Conservation (phyloP, 2,113 vertebrate species). For the Oryzias melastigma region DNA sequence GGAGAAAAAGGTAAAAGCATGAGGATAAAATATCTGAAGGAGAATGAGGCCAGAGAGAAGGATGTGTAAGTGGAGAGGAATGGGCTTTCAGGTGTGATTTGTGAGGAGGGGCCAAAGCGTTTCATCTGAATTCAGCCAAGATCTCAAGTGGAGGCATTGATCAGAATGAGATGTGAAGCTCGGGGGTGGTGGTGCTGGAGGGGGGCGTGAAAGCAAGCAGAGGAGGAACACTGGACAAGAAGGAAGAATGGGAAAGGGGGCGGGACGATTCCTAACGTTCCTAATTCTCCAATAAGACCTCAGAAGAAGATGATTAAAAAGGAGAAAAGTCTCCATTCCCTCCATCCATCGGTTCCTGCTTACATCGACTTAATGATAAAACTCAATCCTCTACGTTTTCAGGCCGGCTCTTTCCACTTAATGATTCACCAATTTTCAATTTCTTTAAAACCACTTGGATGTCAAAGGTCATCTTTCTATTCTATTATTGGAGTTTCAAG, state of each 20-base stretch:
- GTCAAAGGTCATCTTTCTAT: conserved; percentile 41
- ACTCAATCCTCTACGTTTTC: conserved; percentile 42
- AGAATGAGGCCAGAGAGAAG: conserved; percentile 6
- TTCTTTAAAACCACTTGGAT: conserved; percentile 15
- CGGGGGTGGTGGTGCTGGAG: conserved; percentile 38
- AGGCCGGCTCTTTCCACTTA: conserved; percentile 33
- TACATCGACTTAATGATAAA: conserved; percentile 31
- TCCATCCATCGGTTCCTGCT: conserved; percentile 14
- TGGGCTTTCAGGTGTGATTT: conserved; percentile 63
- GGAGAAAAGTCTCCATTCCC: conserved; percentile 13
- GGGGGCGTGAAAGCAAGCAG: conserved; percentile 12
- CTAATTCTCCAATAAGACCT: conserved; percentile 53
- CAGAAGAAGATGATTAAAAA: conserved; percentile 26
- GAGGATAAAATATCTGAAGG: conserved; percentile 4
- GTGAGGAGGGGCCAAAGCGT: conserved; percentile 37
- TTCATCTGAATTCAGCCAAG: conserved; percentile 64
- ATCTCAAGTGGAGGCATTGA: conserved; percentile 58
- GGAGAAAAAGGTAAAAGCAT: not conserved
- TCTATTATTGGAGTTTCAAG: conserved; percentile 30
- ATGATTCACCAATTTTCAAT: conserved; percentile 30
- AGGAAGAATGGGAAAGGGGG: conserved; percentile 1
- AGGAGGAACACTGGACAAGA: conserved; percentile 23
- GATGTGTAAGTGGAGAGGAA: conserved; percentile 18
- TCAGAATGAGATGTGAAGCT: conserved; percentile 66
- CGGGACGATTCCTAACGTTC: conserved; percentile 47